A percentile compares a stretch with the other conserved stretches of the same genome.
phyloP scores from a whole-genome alignment of 2,888 invertebrate species.

The Allygus modestus region DNA sequence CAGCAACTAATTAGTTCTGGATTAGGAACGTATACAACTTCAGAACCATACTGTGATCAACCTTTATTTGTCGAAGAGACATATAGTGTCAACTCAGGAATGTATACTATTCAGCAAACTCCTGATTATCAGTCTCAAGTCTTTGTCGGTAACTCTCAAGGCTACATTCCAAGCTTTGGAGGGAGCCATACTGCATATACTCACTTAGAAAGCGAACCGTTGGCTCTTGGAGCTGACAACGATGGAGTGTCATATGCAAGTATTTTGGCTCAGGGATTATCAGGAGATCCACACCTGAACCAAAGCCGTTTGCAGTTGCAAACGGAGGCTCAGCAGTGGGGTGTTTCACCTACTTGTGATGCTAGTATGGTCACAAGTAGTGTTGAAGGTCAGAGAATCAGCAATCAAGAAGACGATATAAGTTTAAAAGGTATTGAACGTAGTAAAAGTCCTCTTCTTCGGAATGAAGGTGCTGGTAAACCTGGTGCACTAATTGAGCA shows the following conservation, averaged over 20 bases:
- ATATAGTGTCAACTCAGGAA: conserved; percentile 7
- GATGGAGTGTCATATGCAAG: conserved; percentile 64
- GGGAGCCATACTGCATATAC: conserved; percentile 57
- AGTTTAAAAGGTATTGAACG: conserved; percentile 23
- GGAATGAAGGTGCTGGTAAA: conserved; percentile 2
- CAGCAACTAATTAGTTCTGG: conserved; percentile 76
- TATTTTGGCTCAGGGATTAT: conserved; percentile 64
- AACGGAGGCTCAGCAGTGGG: conserved; percentile 55
- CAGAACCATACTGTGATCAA: conserved; percentile 54
- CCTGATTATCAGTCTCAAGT: conserved; percentile 29
- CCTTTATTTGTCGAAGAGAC: conserved; percentile 43
- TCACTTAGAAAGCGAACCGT: conserved; percentile 54
- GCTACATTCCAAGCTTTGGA: conserved; percentile 32
- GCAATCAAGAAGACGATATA: conserved; percentile 11
- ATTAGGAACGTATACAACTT: conserved; percentile 70
- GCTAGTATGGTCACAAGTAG: conserved; percentile 55
- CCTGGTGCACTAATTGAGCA: background rate
- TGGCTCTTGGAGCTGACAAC: conserved; percentile 52
- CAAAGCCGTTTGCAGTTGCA: conserved; percentile 47
- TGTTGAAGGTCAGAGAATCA: conserved; percentile 11
- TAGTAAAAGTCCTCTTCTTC: conserved; percentile 28
- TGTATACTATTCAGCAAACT: conserved; percentile 29
- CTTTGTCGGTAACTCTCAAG: conserved; percentile 38
- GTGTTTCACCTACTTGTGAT: conserved; percentile 61
- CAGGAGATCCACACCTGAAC: conserved; percentile 38